These are phyloP conservation scores for Sinocyclocheilus rhinocerous DNA, from an alignment of 2,113 vertebrate species.

Conservation along the genomic window DNA sequence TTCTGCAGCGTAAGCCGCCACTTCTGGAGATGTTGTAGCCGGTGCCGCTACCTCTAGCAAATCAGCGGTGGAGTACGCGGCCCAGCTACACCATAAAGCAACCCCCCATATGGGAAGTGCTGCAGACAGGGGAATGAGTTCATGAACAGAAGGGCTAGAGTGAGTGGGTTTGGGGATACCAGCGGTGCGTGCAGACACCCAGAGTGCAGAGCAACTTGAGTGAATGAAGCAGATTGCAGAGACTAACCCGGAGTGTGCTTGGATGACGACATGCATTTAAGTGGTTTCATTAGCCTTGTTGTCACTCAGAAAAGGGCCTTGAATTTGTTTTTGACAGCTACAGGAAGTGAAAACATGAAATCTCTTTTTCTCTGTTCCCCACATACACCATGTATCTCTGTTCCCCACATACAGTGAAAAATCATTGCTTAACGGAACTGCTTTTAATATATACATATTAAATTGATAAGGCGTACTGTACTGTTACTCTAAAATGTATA, in stretches of 20 bases:
- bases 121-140: too few relatives aligned
- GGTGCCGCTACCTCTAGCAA: too few relatives aligned
- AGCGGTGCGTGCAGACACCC: too few relatives aligned
- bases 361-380: background rate
- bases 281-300: constrained; percentile 16
- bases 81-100: too few relatives aligned
- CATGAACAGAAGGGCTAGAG: too few relatives aligned
- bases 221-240: background rate
- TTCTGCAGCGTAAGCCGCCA: too few relatives aligned
- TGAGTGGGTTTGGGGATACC: too few relatives aligned
- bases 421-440: background rate
- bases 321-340: background rate
- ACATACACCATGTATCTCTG: background rate
- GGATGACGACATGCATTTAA: constrained; percentile 14
- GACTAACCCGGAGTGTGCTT: background rate
- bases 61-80: too few relatives aligned
- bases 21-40: too few relatives aligned
- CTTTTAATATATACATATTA: background rate
- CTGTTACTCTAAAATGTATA: background rate
- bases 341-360: background rate
- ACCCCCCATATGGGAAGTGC: too few relatives aligned
- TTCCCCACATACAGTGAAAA: background rate
- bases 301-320: background rate
- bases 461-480: background rate
- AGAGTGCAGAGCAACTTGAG: background rate